Evolutionary conservation across 2,797 vertebrate genomes (phyloP).

Genomic region (Eulemur mongoz): DNA sequence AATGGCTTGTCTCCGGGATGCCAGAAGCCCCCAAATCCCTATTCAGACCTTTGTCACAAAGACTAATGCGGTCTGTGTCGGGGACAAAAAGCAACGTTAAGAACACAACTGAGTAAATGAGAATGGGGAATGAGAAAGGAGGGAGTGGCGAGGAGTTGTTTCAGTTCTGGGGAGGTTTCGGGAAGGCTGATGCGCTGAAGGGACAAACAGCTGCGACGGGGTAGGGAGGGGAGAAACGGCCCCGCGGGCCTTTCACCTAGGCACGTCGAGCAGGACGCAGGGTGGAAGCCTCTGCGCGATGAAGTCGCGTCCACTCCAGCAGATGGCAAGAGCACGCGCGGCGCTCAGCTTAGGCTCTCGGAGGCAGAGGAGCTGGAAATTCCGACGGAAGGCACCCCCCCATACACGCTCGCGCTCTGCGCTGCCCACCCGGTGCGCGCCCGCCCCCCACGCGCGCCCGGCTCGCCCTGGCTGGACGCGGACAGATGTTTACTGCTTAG

Average conservation of each 20-base stretch:
- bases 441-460: neutral
- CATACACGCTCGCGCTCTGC: neutral
- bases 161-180: neutral
- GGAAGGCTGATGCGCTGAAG: neutral
- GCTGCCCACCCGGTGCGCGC: neutral
- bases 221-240: neutral
- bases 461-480: neutral
- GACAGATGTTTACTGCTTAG: neutral
- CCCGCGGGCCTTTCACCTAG: neutral
- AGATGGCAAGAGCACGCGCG: neutral
- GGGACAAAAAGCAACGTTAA: neutral
- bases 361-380: neutral
- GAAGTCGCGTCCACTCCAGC: neutral
- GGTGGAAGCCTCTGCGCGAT: neutral
- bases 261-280: rapidly evolving
- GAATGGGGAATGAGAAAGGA: neutral
- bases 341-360: neutral
- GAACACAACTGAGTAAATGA: neutral
- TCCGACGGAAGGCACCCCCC: neutral
- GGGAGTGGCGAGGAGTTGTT: neutral
- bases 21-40: neutral
- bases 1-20: neutral
- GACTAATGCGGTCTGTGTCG: neutral
- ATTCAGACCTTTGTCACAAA: neutral
- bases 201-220: neutral